Base-by-base conservation (phyloP, 2,888 invertebrate genomes). In the Chrysina gloriosa region DNA sequence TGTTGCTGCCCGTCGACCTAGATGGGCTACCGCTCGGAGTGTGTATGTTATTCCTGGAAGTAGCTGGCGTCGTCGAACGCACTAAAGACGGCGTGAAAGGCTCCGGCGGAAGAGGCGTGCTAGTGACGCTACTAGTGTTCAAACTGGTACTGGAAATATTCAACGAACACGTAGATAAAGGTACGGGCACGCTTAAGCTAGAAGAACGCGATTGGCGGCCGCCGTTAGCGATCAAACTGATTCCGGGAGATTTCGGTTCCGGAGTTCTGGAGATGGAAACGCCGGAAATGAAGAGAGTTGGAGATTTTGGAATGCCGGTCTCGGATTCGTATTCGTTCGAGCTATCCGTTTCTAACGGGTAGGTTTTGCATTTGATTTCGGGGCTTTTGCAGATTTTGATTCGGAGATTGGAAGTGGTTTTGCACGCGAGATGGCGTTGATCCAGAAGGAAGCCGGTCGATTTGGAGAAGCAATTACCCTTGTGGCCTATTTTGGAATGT, bases 321-420 rank as follows among this genome's bases (percentile, higher is more conserved):
- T 86, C 86, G n/a, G 86, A 85, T 79, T 86, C 86, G 75, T 85
- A 86, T 73, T 86, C 86, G 73, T 85, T 85, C 5, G 84, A 84
- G 75, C 85, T 85, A 71, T 85, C 85, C 0, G 85, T 85, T 76
- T 85, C 85, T 56, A 85, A 72, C 9, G 80, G 74, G 63, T 79
- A 79, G 16, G 74, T 73, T 45, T 75, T 77, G 52, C 70, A 71
- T 39, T 76, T 77, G 11, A 74, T 72, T 31, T 77, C 76, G 2
- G 81, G 80, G 68, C 78, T 81, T 65, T 80, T 79, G 72, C 83
- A 82, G 31, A 84, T 84, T 75, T 82, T 82, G 29, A 84, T 84
- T 36, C 83, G 77, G 45, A 84, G 74, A 68, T 81, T 81, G 5
- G 70, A 72, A n/a, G 78, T 78, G 14, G 79, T 78, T 39, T 68